Conservation (phyloP, 2,113 vertebrate species). For the Ranitomeya imitator region DNA sequence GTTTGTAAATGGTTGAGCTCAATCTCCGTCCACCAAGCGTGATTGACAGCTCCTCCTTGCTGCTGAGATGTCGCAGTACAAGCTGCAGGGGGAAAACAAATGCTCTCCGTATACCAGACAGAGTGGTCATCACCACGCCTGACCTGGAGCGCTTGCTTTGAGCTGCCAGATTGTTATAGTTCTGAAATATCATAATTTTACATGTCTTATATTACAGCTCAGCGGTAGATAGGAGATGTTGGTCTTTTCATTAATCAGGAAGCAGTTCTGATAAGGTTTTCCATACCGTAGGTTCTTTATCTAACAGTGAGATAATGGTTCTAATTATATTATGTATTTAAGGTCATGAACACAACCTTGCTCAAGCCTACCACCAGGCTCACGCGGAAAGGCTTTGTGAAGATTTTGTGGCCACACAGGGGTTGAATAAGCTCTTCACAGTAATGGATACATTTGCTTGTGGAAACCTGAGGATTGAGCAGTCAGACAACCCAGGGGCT, state of each 20-base stretch:
- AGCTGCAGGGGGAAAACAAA: too few relatives aligned
- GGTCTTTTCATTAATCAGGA: background rate
- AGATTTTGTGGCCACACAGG: constrained; percentile 62
- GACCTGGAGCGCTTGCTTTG: too few relatives aligned
- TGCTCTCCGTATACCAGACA: too few relatives aligned
- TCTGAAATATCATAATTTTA: background rate
- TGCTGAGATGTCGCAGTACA: too few relatives aligned
- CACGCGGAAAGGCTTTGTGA: constrained; percentile 58
- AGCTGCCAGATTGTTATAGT: too few relatives aligned
- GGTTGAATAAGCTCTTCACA: constrained; percentile 60
- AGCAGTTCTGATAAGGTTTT: constrained; percentile 3
- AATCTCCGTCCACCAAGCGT: too few relatives aligned
- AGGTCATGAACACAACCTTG: constrained; percentile 61
- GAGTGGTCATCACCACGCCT: too few relatives aligned
- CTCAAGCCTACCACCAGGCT: constrained; percentile 59
- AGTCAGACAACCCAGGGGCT: background rate
- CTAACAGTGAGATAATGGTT: constrained; percentile 4
- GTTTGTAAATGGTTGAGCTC: too few relatives aligned
- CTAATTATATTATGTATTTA: constrained; percentile 1
- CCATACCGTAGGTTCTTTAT: constrained; percentile 2
- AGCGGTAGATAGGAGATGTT: background rate
- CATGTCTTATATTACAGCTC: background rate
- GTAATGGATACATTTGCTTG: constrained; percentile 61
- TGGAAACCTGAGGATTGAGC: constrained; percentile 42
- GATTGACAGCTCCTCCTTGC: too few relatives aligned